Conservation (phyloP, 1,140 invertebrate species). For the Drosophila melanica region DNA sequence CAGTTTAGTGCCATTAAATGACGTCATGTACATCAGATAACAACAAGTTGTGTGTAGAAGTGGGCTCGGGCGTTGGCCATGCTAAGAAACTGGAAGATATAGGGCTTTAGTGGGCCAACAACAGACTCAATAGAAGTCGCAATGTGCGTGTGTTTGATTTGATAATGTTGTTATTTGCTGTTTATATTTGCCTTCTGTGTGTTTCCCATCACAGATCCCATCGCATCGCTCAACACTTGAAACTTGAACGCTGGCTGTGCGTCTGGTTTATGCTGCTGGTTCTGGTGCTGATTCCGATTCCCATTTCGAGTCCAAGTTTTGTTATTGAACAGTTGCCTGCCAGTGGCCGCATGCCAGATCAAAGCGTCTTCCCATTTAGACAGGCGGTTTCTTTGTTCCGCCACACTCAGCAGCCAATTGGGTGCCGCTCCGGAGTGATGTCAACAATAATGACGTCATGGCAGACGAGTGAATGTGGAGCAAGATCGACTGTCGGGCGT, state of each 20-base stretch:
- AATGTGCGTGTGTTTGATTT: conserved; percentile 62
- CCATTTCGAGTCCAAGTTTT: neutral
- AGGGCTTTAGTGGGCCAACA: conserved; percentile 1
- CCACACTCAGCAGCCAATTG: conserved; percentile 28
- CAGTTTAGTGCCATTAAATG: conserved; percentile 62
- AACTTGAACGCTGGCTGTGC: conserved; percentile 22
- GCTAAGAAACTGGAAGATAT: conserved; percentile 22
- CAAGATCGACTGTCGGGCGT: conserved; percentile 56
- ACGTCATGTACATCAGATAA: conserved; percentile 67
- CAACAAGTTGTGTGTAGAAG: conserved; percentile 58
- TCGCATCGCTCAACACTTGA: conserved; percentile 24
- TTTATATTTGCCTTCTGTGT: conserved; percentile 57
- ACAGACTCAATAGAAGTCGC: conserved; percentile 12
- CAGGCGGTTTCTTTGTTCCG: conserved; percentile 49
- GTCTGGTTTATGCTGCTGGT: neutral
- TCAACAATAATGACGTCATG: conserved; percentile 64
- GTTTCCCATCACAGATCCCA: conserved; percentile 44
- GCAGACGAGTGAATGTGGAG: conserved; percentile 39
- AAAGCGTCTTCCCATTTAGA: conserved; percentile 43
- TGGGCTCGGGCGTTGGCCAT: conserved; percentile 58
- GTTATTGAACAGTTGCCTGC: conserved; percentile 47
- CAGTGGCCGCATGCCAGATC: conserved; percentile 65
- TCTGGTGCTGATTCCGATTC: neutral
- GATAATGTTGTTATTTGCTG: conserved; percentile 78
- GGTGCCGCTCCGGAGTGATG: conserved; percentile 48